phyloP scores from a whole-genome alignment of 2,113 vertebrate species.

The Dipodomys spectabilis region DNA sequence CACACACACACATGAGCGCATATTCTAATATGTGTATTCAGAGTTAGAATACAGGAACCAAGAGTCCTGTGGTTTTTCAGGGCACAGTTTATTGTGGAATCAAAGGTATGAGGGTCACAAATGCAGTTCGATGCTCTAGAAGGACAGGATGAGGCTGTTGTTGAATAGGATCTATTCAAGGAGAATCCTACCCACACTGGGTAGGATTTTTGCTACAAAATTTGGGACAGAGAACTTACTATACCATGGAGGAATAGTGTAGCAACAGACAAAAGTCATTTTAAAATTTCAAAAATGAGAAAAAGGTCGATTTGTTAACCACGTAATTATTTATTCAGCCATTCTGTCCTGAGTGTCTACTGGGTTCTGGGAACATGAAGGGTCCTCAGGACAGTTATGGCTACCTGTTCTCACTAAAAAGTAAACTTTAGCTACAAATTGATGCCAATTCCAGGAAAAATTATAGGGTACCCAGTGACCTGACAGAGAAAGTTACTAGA shows the following conservation, averaged over 20 bases:
- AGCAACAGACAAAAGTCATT: background rate
- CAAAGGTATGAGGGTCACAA: background rate
- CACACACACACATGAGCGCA: background rate
- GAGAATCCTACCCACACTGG: background rate
- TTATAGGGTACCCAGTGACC: background rate
- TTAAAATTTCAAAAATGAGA: background rate
- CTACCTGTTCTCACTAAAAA: background rate
- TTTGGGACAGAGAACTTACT: background rate
- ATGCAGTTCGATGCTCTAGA: background rate
- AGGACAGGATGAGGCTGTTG: background rate
- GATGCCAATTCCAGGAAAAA: background rate
- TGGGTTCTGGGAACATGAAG: background rate
- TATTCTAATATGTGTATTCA: background rate
- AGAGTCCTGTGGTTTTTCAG: background rate
- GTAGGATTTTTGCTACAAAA: background rate
- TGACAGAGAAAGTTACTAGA: background rate
- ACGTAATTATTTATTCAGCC: too few species aligned
- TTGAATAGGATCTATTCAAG: background rate
- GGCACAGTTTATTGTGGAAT: background rate
- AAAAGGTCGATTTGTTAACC: background rate
- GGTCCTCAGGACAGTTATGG: background rate
- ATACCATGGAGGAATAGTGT: background rate
- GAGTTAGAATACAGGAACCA: background rate
- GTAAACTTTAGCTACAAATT: background rate
- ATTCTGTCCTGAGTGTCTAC: too few species aligned